Evolutionary conservation across 2,797 vertebrate genomes (phyloP).

Genomic region (Knipowitschia caucasica): DNA sequence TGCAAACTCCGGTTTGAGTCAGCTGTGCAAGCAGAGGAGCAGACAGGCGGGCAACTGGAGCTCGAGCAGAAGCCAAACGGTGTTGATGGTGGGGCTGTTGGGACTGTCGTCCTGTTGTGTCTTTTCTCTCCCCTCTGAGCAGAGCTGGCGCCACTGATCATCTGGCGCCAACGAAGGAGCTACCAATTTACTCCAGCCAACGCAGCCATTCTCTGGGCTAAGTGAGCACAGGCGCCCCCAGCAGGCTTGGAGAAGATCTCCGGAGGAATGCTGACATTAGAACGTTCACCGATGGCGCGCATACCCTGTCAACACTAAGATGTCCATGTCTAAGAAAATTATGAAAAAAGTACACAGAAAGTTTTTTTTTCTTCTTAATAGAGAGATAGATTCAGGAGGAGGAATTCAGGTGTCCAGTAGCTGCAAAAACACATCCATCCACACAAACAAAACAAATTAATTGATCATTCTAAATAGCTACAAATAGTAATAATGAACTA

Average conservation of each 20-base stretch:
- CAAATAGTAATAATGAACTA: too few relatives aligned
- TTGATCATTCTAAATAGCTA: too few relatives aligned
- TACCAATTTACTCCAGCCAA: constrained; percentile 64
- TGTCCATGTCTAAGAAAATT: too few relatives aligned
- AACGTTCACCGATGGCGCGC: too few relatives aligned
- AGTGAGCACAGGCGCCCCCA: constrained; percentile 35
- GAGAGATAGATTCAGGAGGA: too few relatives aligned
- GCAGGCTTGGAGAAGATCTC: constrained; percentile 22
- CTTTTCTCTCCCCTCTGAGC: constrained; percentile 50
- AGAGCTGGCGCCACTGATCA: constrained; percentile 78
- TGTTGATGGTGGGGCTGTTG: constrained; percentile 37
- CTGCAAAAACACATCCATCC: too few relatives aligned
- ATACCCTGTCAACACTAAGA: too few relatives aligned
- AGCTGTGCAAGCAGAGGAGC: neutral
- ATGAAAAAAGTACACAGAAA: too few relatives aligned
- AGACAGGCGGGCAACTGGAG: neutral
- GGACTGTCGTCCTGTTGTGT: constrained; percentile 35
- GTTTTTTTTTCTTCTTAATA: too few relatives aligned
- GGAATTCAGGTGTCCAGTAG: too few relatives aligned
- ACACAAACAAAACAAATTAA: too few relatives aligned
- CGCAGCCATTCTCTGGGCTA: constrained; percentile 31
- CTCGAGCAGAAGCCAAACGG: constrained; percentile 26
- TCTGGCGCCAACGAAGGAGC: constrained; percentile 79
- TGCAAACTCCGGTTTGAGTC: constrained; percentile 32
- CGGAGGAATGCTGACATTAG: too few relatives aligned